These are phyloP conservation scores for Nanorana parkeri DNA, from an alignment of 2,113 vertebrate genomes.

Conservation along the genomic window DNA sequence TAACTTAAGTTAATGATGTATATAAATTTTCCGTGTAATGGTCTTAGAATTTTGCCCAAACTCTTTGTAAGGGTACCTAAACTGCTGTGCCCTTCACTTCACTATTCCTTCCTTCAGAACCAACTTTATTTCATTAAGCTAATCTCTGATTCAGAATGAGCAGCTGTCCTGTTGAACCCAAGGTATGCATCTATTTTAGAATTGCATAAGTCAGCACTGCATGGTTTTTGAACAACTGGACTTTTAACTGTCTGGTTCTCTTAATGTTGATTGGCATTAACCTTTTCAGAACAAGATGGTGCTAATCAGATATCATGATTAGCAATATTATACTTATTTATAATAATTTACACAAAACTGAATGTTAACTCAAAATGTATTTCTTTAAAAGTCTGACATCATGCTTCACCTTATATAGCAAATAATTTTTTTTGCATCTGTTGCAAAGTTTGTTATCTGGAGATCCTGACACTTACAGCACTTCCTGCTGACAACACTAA, in stretches of 20 bases:
- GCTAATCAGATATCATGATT: not conserved
- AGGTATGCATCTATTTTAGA: conserved; percentile 75
- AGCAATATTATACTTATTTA: no score
- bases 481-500: no score
- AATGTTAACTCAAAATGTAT: no score
- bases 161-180: conserved; percentile 72
- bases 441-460: no score
- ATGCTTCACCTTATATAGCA: no score
- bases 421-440: no score
- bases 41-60: conserved; percentile 15
- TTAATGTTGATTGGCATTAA: conserved; percentile 31
- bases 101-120: conserved; percentile 62
- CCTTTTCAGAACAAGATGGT: conserved; percentile 19
- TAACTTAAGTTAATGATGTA: not conserved
- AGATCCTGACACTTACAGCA: no score
- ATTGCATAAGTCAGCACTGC: conserved; percentile 65
- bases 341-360: no score
- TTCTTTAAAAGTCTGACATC: no score
- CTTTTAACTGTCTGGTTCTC: conserved; percentile 65
- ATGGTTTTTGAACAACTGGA: conserved; percentile 69
- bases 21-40: conserved; percentile 16
- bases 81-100: conserved; percentile 48
- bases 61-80: conserved; percentile 35
- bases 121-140: conserved; percentile 76
- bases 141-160: conserved; percentile 75